phyloP scores from a whole-genome alignment of 1,140 invertebrate genomes.

The Episyrphus balteatus region DNA sequence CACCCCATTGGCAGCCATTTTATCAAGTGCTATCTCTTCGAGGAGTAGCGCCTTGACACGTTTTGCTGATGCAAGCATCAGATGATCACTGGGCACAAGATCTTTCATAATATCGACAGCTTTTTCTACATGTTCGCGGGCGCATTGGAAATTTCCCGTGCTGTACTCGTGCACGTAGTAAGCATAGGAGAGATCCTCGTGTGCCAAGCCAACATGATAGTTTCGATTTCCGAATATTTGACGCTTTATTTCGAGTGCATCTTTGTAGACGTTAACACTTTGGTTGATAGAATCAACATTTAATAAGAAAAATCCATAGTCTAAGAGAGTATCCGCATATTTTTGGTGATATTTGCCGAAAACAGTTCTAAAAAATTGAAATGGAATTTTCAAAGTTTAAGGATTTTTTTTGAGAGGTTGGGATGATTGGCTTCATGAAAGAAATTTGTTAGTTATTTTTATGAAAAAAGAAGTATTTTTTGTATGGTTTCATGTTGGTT shows the following conservation, averaged over 20 bases:
- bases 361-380: conserved; percentile 14
- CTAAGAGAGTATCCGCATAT: conserved; percentile 69
- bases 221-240: conserved; percentile 72
- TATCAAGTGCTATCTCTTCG: conserved; percentile 86
- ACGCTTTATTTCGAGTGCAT: conserved; percentile 61
- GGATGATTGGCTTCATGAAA: not conserved
- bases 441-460: not conserved
- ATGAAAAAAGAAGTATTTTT: too few species aligned
- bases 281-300: conserved; percentile 77
- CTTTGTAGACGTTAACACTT: conserved; percentile 73
- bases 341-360: conserved; percentile 64
- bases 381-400: too few species aligned
- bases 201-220: conserved; percentile 72
- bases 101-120: conserved; percentile 72
- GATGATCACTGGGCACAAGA: conserved; percentile 66
- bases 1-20: conserved; percentile 33
- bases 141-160: conserved; percentile 69
- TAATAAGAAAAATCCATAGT: conserved; percentile 82
- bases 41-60: conserved; percentile 83
- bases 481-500: too few species aligned
- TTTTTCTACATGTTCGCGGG: conserved; percentile 66
- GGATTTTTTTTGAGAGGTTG: too few species aligned
- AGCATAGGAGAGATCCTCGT: conserved; percentile 86
- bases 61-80: conserved; percentile 78
- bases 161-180: conserved; percentile 86